Percentiles rank a stretch among this genome's conserved stretches.
Evolutionary conservation across 2,888 invertebrate genomes (phyloP).

Genomic region (Coremacera marginata): DNA sequence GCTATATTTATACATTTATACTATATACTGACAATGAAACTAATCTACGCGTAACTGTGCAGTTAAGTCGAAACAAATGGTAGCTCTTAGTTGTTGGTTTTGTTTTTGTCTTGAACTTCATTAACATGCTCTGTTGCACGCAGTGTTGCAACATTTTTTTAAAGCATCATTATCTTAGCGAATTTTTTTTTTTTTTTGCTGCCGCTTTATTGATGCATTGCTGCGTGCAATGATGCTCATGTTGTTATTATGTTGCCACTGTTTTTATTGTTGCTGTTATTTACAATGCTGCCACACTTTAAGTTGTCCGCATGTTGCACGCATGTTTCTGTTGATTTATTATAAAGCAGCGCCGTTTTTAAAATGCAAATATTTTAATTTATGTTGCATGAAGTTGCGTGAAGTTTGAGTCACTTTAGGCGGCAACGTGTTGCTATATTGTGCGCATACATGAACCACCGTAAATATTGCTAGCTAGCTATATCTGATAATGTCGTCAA

Average conservation of each 20-base stretch:
- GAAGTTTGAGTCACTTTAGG: too few relatives aligned
- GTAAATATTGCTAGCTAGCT: too few relatives aligned
- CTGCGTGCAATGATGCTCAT: constrained; percentile 18
- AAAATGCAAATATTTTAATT: neutral
- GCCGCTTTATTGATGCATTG: constrained; percentile 12
- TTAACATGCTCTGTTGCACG: neutral
- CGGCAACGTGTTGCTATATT: too few relatives aligned
- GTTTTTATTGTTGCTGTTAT: neutral
- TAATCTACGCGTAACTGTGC: neutral
- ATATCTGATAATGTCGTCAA: too few relatives aligned
- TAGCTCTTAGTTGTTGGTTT: neutral
- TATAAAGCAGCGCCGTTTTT: neutral
- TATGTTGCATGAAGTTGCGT: constrained; percentile 8
- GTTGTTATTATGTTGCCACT: neutral
- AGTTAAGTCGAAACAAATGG: neutral
- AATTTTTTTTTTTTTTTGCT: too few relatives aligned
- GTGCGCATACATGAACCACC: too few relatives aligned
- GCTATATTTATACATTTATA: constrained; percentile 20
- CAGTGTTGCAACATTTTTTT: neutral
- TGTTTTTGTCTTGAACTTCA: neutral
- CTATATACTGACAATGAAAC: neutral
- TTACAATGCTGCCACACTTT: neutral
- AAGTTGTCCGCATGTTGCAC: constrained; percentile 5
- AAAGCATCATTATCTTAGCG: neutral
- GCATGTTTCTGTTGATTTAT: constrained; percentile 14